Percentiles rank a stretch among this genome's conserved stretches.
phyloP scores from a whole-genome alignment of 2,113 vertebrate genomes.

The Melanocharis versteri region DNA sequence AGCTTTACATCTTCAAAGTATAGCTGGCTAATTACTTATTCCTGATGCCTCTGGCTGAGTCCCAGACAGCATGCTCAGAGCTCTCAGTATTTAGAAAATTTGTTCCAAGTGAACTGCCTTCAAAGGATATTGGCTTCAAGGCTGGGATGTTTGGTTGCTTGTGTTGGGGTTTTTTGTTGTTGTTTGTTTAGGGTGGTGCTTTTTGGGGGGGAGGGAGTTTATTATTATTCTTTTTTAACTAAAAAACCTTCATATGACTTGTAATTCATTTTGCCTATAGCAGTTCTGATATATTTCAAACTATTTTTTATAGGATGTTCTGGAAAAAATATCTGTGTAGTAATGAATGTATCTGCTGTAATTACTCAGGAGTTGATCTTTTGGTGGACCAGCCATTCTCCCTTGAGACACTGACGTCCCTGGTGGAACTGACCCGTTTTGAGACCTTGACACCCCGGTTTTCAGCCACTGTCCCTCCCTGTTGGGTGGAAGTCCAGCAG shows the following conservation, averaged over 20 bases:
- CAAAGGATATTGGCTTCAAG: not conserved
- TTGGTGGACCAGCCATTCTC: slow-evolving; percentile 91
- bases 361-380: slow-evolving; percentile 89
- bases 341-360: not conserved
- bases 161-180: not conserved
- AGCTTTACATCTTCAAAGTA: not conserved
- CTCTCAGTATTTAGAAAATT: not conserved
- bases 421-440: slow-evolving; percentile 96
- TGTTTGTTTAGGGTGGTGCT: not conserved
- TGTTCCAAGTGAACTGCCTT: not conserved
- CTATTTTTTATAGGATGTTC: not conserved
- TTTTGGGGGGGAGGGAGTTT: accelerated
- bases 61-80: not conserved
- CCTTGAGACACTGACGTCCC: slow-evolving; percentile 86
- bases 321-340: not conserved
- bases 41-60: not conserved
- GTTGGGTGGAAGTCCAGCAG: slow-evolving; percentile 98
- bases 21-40: not conserved
- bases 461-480: slow-evolving; percentile 95
- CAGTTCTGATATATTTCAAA: not conserved
- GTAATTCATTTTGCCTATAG: not conserved
- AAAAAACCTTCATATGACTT: not conserved
- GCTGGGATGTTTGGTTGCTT: not conserved
- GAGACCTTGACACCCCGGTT: slow-evolving; percentile 96
- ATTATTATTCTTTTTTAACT: not conserved